These are phyloP conservation scores for Ahaetulla prasina DNA, from an alignment of 2,113 vertebrate genomes.

Conservation along the genomic window DNA sequence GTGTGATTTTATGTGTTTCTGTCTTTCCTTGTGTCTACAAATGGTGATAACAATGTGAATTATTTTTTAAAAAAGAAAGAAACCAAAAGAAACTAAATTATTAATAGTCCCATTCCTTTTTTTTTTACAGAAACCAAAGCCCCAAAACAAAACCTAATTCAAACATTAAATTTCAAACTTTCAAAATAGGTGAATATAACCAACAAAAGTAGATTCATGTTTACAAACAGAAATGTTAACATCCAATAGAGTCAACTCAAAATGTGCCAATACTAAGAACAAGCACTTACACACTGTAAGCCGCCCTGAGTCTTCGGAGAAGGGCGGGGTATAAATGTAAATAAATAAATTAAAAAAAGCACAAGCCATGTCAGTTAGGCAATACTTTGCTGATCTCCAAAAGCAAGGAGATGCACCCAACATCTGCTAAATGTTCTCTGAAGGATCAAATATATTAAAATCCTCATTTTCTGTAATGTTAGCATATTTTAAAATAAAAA, in stretches of 20 bases:
- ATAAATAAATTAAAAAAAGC: too few species aligned
- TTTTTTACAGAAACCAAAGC: neutral
- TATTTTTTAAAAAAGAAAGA: neutral
- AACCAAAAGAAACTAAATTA: neutral
- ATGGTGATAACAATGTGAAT: neutral
- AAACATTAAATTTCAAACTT: neutral
- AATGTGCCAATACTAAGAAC: neutral
- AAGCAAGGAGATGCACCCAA: neutral
- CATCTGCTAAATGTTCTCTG: neutral
- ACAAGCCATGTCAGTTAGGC: neutral
- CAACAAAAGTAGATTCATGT: neutral
- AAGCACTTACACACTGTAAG: too few species aligned
- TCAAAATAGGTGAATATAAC: neutral
- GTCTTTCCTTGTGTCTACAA: neutral
- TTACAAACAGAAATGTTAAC: neutral
- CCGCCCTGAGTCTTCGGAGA: too few species aligned
- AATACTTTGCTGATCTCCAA: neutral
- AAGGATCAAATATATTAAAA: neutral
- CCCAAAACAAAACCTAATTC: neutral
- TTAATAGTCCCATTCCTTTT: neutral
- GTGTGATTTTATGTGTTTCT: neutral
- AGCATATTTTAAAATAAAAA: neutral
- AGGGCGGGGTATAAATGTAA: too few species aligned
- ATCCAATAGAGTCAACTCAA: neutral
- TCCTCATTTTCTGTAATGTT: neutral